phyloP scores from a whole-genome alignment of 2,113 vertebrate species.

The Chitala chitala region DNA sequence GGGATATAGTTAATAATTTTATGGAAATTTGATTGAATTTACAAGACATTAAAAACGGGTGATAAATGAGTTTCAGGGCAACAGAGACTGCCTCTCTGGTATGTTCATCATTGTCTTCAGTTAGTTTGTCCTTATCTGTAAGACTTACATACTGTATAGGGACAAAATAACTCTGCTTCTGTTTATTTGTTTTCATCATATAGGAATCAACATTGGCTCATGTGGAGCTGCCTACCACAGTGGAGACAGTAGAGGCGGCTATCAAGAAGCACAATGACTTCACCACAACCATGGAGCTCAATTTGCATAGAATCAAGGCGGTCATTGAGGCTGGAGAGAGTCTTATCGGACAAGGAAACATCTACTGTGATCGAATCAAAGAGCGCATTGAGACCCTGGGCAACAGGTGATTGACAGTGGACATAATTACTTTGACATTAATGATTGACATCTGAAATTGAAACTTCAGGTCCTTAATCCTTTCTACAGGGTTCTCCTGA shows the following conservation, averaged over 20 bases:
- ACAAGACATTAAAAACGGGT: too few relatives aligned
- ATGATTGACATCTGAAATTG: not conserved
- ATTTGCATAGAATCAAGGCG: slow-evolving; percentile 75
- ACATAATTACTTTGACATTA: not conserved
- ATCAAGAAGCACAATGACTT: slow-evolving; percentile 85
- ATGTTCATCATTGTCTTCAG: too few relatives aligned
- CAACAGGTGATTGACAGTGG: slow-evolving; percentile 58
- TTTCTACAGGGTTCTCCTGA: too few relatives aligned
- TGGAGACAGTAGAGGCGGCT: slow-evolving; percentile 71
- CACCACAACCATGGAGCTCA: slow-evolving; percentile 83
- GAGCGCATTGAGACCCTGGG: slow-evolving; percentile 67
- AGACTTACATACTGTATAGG: too few relatives aligned
- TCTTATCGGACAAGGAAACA: slow-evolving; percentile 76
- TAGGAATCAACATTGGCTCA: slow-evolving; percentile 76
- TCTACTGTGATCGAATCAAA: slow-evolving; percentile 73
- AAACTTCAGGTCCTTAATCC: too few relatives aligned
- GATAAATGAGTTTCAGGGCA: too few relatives aligned
- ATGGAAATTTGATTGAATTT: too few relatives aligned
- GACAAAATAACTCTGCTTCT: too few relatives aligned
- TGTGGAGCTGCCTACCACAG: slow-evolving; percentile 69
- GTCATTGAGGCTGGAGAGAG: slow-evolving; percentile 79
- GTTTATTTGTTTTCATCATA: too few relatives aligned
- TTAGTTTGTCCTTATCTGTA: too few relatives aligned
- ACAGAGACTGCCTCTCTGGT: too few relatives aligned
- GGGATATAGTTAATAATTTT: too few relatives aligned